Base-by-base conservation (phyloP, 2,113 vertebrate species). In the Elachura formosa region DNA sequence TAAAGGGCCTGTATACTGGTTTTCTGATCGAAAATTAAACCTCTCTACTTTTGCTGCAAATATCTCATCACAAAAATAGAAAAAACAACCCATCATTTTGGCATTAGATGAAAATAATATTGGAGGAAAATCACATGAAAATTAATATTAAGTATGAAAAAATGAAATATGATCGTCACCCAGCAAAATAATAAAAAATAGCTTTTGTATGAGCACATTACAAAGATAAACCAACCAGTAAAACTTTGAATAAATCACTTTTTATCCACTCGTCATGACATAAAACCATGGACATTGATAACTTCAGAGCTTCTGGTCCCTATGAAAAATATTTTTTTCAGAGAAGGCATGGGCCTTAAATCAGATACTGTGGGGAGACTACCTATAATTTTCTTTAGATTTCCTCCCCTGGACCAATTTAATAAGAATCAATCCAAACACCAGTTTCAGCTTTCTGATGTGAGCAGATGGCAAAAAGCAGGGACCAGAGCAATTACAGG, bases 61-160 rank as follows among this genome's bases (percentile, higher is more conserved):
- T 93, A 96, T 78, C 63, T 92, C 82, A 96, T 78, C 63, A 91
- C 82, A 96, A 90, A 90, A 94, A 83, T 92, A 13, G 29, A 97
- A 97, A 95, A 97, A 98, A 97, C 77, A 98, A 94, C 81, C 58
- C 69, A 84, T 83, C 20, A 84, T 95, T 96, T 84, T 96, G 91
- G 97, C 84, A 93, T 96, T 94, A 96, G 51, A 92, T 9, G 20
- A 90, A 96, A 97, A 96, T 86, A 94, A 87, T 94, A 86, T 67
- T 92, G 92, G 89, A 31, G 46, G 81, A 93, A 92, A 76, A 91
- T 51, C 51, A 88, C 33, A 87, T 72, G 40, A 84, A 97, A 97
- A 95, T 79, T 29, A 95, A 95, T 97, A 97, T 96, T 97, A 97
- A 98, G 95, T 93, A 92, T 73, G 34, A 93, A 81, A 78, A 95